Base-by-base conservation (phyloP, 2,797 vertebrate genomes). In the Eidolon dupreanum region DNA sequence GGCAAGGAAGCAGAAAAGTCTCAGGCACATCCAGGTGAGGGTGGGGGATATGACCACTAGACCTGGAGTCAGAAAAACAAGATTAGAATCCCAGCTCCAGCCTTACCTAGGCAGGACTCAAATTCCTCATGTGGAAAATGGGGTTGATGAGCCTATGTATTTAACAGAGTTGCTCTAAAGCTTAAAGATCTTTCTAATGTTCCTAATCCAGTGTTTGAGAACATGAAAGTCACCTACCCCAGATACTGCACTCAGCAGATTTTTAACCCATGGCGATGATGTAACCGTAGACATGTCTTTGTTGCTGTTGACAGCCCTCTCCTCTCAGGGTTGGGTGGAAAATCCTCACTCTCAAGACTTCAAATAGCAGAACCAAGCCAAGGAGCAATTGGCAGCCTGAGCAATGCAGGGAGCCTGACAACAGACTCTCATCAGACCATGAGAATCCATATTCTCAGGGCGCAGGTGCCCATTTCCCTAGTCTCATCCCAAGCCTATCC, bases 1-100 rank as follows among this genome's bases (percentile, higher is more conserved):
- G 16, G 7, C 1, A 0, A 0, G 4, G 74, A 31, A 63, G n/a
- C 24, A 53, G 57, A 3, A 38, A 36, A 5, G 11, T 5, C 24
- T 57, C 2, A 1, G 65, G n/a, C 2, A 1, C 2, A 3, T 43
- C 70, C 46, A 2, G 1, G 5, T 0, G 4, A 22, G 6, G 26
- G 49, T 1, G 1, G 7, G 53, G 16, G 11, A 16, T 10, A 8
- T 1, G 5, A 70, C 15, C 3, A 0, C 33, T 24, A 17, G 36
- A 61, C 17, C 8, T 24, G 17, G 79, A 74, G 33, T 36, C 36
- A 1, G 0, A 38, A 85, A 6, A 41, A 24, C 31, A 4, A 38
- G 17, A 38, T 38, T 83, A 49, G 77, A 55, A 63, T 59, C 31
- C 49, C 3, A 38, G 3, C 16, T n/a, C 43, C 9, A 31, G 90